A percentile compares a stretch with the other conserved stretches of the same genome.
Evolutionary conservation across 2,113 vertebrate genomes (phyloP).

Genomic region (Falco punctatus): DNA sequence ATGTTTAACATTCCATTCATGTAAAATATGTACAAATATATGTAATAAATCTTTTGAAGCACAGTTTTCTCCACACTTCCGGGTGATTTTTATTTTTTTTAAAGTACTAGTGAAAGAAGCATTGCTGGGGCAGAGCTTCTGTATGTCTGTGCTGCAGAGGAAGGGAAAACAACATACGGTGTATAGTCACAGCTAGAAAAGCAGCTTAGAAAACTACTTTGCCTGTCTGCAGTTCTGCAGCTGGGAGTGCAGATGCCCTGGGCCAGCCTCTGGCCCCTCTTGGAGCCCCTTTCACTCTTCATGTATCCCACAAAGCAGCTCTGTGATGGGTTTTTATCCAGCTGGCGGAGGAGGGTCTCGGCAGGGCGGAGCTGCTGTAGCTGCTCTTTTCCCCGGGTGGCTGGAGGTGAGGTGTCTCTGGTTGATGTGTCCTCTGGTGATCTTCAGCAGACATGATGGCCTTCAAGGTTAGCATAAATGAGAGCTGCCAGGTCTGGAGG

Average conservation of each 20-base stretch:
- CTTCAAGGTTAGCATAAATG: neutral
- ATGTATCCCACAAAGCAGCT: fast-evolving
- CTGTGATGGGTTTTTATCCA: neutral
- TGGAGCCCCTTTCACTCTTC: neutral
- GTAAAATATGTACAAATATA: slow-evolving; percentile 70
- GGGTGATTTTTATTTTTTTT: neutral
- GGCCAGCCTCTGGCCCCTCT: neutral
- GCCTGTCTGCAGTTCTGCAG: neutral
- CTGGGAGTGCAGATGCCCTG: neutral
- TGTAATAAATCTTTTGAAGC: slow-evolving; percentile 77
- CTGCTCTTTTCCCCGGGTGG: neutral
- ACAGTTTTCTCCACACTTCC: slow-evolving; percentile 32
- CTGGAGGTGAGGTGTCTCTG: neutral
- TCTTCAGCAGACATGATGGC: neutral
- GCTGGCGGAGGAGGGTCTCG: neutral
- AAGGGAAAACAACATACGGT: neutral
- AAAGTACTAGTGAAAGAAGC: neutral
- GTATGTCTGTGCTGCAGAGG: neutral
- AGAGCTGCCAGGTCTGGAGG: neutral
- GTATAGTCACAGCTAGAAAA: neutral
- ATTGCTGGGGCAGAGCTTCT: neutral
- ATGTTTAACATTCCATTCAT: slow-evolving; percentile 76
- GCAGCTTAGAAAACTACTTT: neutral
- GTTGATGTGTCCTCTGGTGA: neutral
- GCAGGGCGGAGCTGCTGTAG: neutral